Evolutionary conservation across 2,113 vertebrate species (phyloP).

Genomic region (Delphinus delphis): DNA sequence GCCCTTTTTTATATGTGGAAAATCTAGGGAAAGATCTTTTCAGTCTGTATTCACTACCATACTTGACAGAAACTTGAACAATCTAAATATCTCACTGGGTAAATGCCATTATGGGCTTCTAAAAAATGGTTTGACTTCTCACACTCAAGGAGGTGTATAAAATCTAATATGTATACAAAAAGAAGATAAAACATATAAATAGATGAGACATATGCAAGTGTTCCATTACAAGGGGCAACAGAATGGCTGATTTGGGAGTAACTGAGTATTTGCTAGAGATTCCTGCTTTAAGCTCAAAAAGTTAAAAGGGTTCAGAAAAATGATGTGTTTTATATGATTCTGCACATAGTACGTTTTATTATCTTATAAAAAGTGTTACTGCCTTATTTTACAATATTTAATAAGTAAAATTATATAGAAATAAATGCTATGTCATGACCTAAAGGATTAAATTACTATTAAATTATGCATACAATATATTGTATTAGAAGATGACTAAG

Average conservation of each 20-base stretch:
- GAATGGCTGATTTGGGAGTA: neutral
- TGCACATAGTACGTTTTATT: neutral
- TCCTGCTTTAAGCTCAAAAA: neutral
- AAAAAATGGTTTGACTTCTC: neutral
- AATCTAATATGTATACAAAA: neutral
- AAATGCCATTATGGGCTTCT: neutral
- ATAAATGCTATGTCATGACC: neutral
- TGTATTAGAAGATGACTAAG: neutral
- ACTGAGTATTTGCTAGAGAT: neutral
- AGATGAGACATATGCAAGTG: neutral
- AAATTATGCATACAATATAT: neutral
- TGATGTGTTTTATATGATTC: neutral
- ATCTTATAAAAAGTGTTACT: neutral
- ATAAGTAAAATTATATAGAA: neutral
- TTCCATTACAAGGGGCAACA: neutral
- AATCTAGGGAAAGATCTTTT: neutral
- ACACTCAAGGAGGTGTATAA: neutral
- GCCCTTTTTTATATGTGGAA: neutral
- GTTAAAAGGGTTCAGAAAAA: neutral
- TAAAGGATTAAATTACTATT: neutral
- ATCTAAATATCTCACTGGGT: neutral
- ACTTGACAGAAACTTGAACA: neutral
- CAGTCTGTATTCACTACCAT: neutral
- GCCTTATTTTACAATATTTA: conserved; percentile 6
- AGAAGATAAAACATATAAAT: neutral